phyloP scores from a whole-genome alignment of 2,797 vertebrate species.

The Denticeps clupeoides region DNA sequence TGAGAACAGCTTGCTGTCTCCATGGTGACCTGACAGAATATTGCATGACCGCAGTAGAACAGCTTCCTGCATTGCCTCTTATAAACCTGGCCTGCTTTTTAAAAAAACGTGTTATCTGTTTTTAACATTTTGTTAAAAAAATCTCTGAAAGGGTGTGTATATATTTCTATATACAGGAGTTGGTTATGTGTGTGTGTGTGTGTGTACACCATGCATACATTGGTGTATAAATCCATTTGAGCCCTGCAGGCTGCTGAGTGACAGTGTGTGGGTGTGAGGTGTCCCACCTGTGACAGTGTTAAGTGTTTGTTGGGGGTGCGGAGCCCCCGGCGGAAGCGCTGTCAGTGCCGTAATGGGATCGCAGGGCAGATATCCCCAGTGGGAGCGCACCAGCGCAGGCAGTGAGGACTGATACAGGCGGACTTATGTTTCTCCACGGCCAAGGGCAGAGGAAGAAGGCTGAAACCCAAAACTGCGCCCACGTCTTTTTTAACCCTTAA shows the following conservation, averaged over 20 bases:
- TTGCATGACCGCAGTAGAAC: too few relatives aligned
- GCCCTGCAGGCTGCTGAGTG: constrained; percentile 42
- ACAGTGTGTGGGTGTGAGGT: constrained; percentile 37
- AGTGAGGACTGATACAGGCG: constrained; percentile 4
- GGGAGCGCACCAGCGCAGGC: background rate
- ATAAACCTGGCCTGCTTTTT: background rate
- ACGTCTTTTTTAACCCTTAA: too few relatives aligned
- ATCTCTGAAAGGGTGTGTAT: background rate
- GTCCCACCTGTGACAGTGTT: constrained; percentile 17
- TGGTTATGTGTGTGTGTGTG: background rate
- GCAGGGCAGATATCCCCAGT: background rate
- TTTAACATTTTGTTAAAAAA: constrained; percentile 12
- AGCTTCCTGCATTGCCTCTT: too few relatives aligned
- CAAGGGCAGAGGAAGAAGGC: too few relatives aligned
- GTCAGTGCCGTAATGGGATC: background rate
- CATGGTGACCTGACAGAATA: constrained; percentile 3
- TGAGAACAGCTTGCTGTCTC: constrained; percentile 9
- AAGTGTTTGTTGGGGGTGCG: constrained; percentile 25
- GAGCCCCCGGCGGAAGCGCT: background rate
- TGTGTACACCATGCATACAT: too few relatives aligned
- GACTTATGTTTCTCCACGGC: too few relatives aligned
- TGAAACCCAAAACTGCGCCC: too few relatives aligned
- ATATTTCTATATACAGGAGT: constrained; percentile 8
- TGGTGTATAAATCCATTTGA: background rate
- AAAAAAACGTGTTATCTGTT: constrained; percentile 1